Base-by-base conservation (phyloP, 2,888 invertebrate species). In the Pristionchus japonicus region DNA sequence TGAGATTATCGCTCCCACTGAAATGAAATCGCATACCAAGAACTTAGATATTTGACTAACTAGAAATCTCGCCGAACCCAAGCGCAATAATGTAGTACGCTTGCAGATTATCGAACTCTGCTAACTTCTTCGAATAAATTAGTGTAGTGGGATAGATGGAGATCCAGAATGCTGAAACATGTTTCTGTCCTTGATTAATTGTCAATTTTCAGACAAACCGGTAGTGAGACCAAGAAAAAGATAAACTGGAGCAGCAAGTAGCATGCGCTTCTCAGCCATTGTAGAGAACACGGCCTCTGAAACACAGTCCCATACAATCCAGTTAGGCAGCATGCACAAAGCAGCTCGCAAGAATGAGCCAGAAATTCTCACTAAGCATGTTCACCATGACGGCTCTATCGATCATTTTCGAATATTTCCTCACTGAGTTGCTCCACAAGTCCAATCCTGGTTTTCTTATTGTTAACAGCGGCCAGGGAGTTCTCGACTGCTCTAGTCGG, bases 401-500 rank as follows among this genome's bases (percentile, higher is more conserved):
- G n/a, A n/a, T n/a, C n/a, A n/a, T n/a, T n/a, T n/a, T n/a, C n/a
- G n/a, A n/a, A 57, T 13, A n/a, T 67, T 3, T 43, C 1, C 82
- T 49, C n/a, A 82, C 85, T 64, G 9, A 85, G 27, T 27, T 85
- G 85, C 9, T 85, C 85, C 17, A 40, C 11, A 6, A 85, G 34
- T 7, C 85, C 85, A 1, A 85, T 43, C 20, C 85, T 0, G 1
- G 7, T 17, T 4, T 64, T 61, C 43, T 34, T 31, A 20, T 61
- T 47, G n/a, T 47, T 43, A 3, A 20, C 31, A 0, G 3, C 4
- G 1, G 74, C 86, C 4, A 89, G 49, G 2, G 88, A 67, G 34
- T 89, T 74, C 1, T 67, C 17, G 49, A 89, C 89, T n/a, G 67
- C 80, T 34, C 49, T 20, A 0, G 83, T 37, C 4, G 89, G 89